A percentile compares a stretch with the other conserved stretches of the same genome.
Conservation (phyloP, 2,113 vertebrate genomes). For the Nothoprocta pentlandii region DNA sequence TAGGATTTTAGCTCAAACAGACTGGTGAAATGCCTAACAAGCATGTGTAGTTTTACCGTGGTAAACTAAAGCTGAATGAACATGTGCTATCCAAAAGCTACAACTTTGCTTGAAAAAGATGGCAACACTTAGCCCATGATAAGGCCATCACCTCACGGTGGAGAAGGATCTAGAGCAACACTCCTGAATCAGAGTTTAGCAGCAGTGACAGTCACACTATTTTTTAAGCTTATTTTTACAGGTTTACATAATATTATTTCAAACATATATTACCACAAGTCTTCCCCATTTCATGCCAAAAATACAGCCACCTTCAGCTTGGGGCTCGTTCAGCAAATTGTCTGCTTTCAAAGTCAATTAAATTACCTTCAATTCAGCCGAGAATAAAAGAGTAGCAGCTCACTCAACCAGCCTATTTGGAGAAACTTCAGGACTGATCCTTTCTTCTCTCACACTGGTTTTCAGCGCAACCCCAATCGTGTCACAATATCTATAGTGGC, state of each 20-base stretch:
- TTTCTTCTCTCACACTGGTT: constrained; percentile 24
- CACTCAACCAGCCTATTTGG: constrained; percentile 40
- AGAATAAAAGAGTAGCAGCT: constrained; percentile 22
- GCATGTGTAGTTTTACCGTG: background rate
- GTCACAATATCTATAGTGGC: constrained; percentile 32
- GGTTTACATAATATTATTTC: background rate
- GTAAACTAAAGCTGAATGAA: background rate
- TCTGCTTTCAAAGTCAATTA: constrained; percentile 15
- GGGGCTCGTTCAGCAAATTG: background rate
- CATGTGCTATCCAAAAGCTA: background rate
- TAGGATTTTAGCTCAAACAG: background rate
- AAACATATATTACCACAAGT: rapidly evolving
- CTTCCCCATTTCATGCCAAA: background rate
- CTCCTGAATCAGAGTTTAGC: background rate
- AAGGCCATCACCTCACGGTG: background rate
- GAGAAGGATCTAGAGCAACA: background rate
- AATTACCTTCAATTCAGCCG: constrained; percentile 47
- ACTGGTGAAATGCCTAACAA: background rate
- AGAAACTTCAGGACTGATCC: constrained; percentile 60
- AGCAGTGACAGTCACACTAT: rapidly evolving
- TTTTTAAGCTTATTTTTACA: background rate
- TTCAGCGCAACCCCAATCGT: constrained; percentile 48
- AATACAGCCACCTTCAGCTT: constrained; percentile 27
- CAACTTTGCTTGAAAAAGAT: background rate
- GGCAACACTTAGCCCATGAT: rapidly evolving